These are phyloP conservation scores for Nephrotoma flavescens DNA, from an alignment of 2,888 invertebrate species.

Conservation along the genomic window DNA sequence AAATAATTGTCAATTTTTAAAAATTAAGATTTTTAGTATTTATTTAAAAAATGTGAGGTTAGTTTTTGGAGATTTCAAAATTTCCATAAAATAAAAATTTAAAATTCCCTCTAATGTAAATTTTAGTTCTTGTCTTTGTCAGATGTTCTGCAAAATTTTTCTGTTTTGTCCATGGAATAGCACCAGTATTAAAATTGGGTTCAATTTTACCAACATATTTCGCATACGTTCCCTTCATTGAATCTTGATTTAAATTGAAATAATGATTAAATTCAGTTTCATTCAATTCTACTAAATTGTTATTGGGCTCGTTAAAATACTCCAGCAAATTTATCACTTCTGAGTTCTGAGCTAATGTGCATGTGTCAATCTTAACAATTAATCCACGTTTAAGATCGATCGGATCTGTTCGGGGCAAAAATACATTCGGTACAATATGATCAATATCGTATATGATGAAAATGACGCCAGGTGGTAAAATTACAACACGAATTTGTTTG, in stretches of 20 bases:
- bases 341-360: background rate
- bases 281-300: background rate
- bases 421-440: background rate
- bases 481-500: background rate
- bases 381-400: background rate
- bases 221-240: background rate
- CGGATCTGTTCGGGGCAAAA: background rate
- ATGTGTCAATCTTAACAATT: background rate
- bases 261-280: background rate
- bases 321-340: background rate
- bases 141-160: too few species aligned
- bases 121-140: too few species aligned
- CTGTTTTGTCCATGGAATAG: too few species aligned
- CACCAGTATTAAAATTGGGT: background rate
- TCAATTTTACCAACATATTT: background rate
- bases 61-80: too few species aligned
- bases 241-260: background rate
- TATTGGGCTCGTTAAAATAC: background rate
- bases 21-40: too few species aligned
- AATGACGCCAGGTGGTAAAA: background rate
- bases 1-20: too few species aligned
- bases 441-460: background rate
- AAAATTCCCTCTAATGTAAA: too few species aligned
- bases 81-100: too few species aligned
- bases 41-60: too few species aligned